These are phyloP conservation scores for Colius striatus DNA, from an alignment of 2,113 vertebrate species.

Conservation along the genomic window DNA sequence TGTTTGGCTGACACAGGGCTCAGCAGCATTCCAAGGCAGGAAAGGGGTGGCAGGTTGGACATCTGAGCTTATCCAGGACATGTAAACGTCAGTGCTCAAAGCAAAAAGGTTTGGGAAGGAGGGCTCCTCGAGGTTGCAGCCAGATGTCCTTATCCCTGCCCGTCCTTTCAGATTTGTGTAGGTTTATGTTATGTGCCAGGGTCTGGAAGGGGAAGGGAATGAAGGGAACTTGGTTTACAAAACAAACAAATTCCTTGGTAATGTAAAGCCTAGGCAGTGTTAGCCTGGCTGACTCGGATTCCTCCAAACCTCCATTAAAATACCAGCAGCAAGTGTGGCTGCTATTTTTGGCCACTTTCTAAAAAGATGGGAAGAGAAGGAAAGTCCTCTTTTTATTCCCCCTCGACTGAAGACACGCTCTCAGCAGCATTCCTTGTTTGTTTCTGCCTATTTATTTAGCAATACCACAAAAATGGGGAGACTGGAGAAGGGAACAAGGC, in stretches of 20 bases:
- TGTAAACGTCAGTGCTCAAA: background rate
- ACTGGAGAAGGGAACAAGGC: background rate
- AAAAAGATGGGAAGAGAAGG: constrained; percentile 29
- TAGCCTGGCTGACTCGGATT: constrained; percentile 77
- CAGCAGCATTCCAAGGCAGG: background rate
- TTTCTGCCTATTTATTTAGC: background rate
- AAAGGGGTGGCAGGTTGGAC: constrained; percentile 30
- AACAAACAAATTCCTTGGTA: constrained; percentile 79
- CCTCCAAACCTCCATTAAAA: constrained; percentile 81
- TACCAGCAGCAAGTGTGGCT: constrained; percentile 74
- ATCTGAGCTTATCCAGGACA: constrained; percentile 34
- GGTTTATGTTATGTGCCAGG: constrained; percentile 29
- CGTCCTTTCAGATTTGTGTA: background rate
- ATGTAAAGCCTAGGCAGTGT: constrained; percentile 72
- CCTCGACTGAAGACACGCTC: constrained; percentile 7
- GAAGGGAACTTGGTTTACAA: constrained; percentile 76
- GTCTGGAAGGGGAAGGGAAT: constrained; percentile 34
- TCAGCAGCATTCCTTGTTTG: background rate
- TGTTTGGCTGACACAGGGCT: fast-evolving
- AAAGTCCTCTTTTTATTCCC: background rate
- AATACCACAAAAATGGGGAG: background rate
- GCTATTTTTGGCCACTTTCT: constrained; percentile 56
- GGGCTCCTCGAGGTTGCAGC: background rate
- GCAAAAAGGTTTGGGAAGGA: background rate
- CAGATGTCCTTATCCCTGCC: constrained; percentile 29